Evolutionary conservation across 2,888 invertebrate genomes (phyloP), one percentile per base, ranked within the genome.

Genomic region (Agrotis segetum): DNA sequence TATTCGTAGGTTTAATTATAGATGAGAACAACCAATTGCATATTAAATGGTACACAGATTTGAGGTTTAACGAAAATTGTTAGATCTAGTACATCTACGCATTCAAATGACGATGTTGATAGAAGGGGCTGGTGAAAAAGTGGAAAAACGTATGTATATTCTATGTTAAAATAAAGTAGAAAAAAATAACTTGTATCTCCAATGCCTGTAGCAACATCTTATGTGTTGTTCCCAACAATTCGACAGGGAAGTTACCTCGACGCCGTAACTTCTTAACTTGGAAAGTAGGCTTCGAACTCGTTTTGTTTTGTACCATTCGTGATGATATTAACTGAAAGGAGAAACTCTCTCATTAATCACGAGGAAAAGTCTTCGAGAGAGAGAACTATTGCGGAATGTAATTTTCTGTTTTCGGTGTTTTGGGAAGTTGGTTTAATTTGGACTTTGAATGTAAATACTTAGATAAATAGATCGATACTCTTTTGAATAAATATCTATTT

Each of bases 321-420:
- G 71, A 78, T 79, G 55, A 75, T 76, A 84, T 83, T 83, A 80
- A 67, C 61, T 66, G 62, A 60, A 58, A 49, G 29, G 17, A 49
- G 65, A 72, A 79, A 74, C 66, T 78, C 72, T 7, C 24, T 67
- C 67, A 59, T 66, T 83, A 72, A 80, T 80, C 69, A 71, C 16
- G 55, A 59, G 58, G 59, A 68, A 65, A 61, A 44, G 40, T 55
- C 49, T 50, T 47, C 50, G 19, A 50, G 11, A 53, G 24, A 55
- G n/a, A 50, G 40, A 59, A 72, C 69, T 68, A 69, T 58, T 79
- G 58, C 46, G 63, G 14, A 65, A 72, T 64, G 46, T 21, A 44
- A 71, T 76, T 63, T 58, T 53, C 59, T 55, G 34, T 55, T 67
- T 79, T 19, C 17, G 14, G 11, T 60, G 16, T 60, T 21, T 55